Percentiles rank a stretch among this genome's conserved stretches.
Conservation (phyloP, 2,888 invertebrate genomes). For the Carpatolechia fugitivella region DNA sequence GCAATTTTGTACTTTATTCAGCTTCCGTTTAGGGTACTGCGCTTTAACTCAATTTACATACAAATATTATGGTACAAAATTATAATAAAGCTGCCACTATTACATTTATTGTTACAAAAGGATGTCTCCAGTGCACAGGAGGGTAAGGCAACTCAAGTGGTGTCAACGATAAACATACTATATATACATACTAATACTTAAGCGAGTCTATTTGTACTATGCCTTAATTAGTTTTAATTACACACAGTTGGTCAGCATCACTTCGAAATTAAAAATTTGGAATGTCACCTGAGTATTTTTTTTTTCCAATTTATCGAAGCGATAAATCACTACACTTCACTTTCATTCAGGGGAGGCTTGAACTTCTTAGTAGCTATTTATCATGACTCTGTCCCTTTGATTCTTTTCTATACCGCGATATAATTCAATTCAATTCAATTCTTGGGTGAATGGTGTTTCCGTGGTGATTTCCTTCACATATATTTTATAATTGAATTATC, state of each 20-base stretch:
- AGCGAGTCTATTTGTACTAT: conserved; percentile 65
- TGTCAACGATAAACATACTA: conserved; percentile 40
- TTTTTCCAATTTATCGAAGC: not conserved
- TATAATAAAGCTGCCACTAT: conserved; percentile 37
- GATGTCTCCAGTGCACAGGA: conserved; percentile 27
- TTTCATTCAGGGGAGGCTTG: no score
- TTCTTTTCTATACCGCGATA: no score
- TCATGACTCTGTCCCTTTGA: no score
- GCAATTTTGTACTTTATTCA: conserved; percentile 75
- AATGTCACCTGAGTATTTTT: conserved; percentile 1
- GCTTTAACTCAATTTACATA: conserved; percentile 38
- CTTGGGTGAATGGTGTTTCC: no score
- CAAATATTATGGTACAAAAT: conserved; percentile 10
- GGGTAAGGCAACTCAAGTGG: conserved; percentile 65
- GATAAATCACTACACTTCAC: not conserved
- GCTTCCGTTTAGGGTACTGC: conserved; percentile 45
- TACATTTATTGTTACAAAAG: conserved; percentile 17
- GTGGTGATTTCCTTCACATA: no score
- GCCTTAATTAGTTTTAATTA: conserved; percentile 42
- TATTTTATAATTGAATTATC: no score
- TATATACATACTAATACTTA: conserved; percentile 52
- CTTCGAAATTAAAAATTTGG: not conserved
- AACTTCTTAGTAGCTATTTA: no score
- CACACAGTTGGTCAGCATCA: conserved; percentile 1
- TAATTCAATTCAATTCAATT: no score